Evolutionary conservation across 2,113 vertebrate species (phyloP), one percentile per base, ranked within the genome.

Genomic region (Nyctereutes procyonoides): DNA sequence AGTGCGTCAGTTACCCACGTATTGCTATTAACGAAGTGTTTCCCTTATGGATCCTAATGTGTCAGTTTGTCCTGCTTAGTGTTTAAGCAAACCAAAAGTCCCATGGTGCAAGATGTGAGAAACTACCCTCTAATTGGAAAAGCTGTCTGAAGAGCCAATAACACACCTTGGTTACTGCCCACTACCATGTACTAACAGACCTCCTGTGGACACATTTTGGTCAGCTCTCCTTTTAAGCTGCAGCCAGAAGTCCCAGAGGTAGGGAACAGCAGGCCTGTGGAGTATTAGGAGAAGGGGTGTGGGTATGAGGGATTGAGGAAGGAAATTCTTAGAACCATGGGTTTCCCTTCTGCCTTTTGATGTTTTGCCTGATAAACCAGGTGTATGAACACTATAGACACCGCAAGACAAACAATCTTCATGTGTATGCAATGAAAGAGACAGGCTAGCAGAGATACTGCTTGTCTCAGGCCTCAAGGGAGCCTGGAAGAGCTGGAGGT

Each of bases 271-370:
- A n/a, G 30, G 26, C 16, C n/a, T 86, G 53, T 53, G 43, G 53
- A 43, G 74, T 73, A 55, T 5, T 77, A 15, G 51, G 10, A 28
- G 19, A 73, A 87, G n/a, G n/a, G 12, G 3, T 53, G 24, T 95
- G 65, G 19, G 55, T 63, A 16, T 62, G 35, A 15, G 38, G 22
- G 17, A 17, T 30, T 65, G 26, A 92, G 8, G 48, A 76, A 58
- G 35, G 30, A 48, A 48, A 80, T 69, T 79, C 51, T 79, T n/a
- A 87, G 62, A 65, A 84, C 26, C 43, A 63, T 43, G 22, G 58
- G 17, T 76, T 90, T 74, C 60, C 51, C 92, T 22, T 89, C 58
- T 89, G n/a, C 22, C 55, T 89, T 96, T 67, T 76, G 58, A 79
- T 51, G 10, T 19, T 90, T 60, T 63, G 8, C 9, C 22, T 76